Evolutionary conservation across 2,888 invertebrate species (phyloP), one percentile per base, ranked within the genome.

Genomic region (Allophyes oxyacanthae): DNA sequence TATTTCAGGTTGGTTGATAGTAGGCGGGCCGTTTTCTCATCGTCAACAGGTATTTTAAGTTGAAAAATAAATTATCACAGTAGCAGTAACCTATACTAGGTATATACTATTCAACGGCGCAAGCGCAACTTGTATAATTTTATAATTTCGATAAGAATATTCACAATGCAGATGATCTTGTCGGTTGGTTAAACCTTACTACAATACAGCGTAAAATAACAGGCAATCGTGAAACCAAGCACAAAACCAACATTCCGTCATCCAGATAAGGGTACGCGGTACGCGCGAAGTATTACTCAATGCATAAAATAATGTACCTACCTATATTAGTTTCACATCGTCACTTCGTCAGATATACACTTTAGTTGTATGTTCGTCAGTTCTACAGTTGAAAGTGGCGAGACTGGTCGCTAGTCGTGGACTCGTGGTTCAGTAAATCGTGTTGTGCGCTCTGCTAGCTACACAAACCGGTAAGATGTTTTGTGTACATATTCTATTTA

Each of bases 231-330:
- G 49, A 78, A 72, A 58, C 73, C 43, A 67, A 64, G 62, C 64
- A 66, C 77, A 73, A 69, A 77, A 72, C 66, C 77, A 78, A 83
- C 82, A 83, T 84, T 81, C 82, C 83, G 80, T 79, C 83, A 81
- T 77, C 82, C 81, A 81, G 87, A 88, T 88, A 88, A 87, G 86
- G 86, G 75, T 76, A 82, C 66, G 70, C 58, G 86, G 75, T 76
- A 82, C 66, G 70, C 58, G 55, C 55, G 42, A 71, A 72, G 62
- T 65, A 56, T 70, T 64, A 69, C 77, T 77, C 80, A 77, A 75
- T 75, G 71, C n/a, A n/a, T n/a, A n/a, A n/a, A n/a, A n/a, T n/a
- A n/a, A n/a, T n/a, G n/a, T n/a, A n/a, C n/a, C n/a, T n/a, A n/a
- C n/a, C n/a, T 69, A 70, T 62, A 63, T 53, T 71, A 72, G 72